Percentiles rank a stretch among this genome's conserved stretches.
Evolutionary conservation across 2,797 vertebrate genomes (phyloP).

Genomic region (Choloepus didactylus): DNA sequence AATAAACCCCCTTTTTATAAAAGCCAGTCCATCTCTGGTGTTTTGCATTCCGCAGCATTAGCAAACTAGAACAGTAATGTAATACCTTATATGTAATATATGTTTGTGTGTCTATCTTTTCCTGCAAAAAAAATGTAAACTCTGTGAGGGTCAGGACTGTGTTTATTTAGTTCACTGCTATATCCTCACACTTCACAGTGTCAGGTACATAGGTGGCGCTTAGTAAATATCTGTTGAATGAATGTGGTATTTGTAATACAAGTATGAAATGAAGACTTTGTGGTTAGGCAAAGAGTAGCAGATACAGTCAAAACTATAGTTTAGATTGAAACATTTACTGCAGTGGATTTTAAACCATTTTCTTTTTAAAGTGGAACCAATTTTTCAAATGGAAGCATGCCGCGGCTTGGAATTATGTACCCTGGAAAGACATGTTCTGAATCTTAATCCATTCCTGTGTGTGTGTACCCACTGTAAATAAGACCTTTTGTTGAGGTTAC

Average conservation of each 20-base stretch:
- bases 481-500: too few relatives aligned
- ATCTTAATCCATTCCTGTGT: too few relatives aligned
- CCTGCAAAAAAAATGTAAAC: neutral
- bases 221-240: neutral
- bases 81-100: too few relatives aligned
- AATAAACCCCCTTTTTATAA: too few relatives aligned
- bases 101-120: neutral
- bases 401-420: too few relatives aligned
- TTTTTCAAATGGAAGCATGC: neutral
- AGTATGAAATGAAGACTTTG: neutral
- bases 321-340: neutral
- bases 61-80: too few relatives aligned
- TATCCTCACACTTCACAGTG: neutral
- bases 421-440: too few relatives aligned
- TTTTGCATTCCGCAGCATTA: too few relatives aligned
- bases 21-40: too few relatives aligned
- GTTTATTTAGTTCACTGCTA: neutral
- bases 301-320: neutral
- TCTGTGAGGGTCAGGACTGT: neutral
- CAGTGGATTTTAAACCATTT: neutral
- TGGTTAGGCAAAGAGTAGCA: neutral
- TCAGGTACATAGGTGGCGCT: neutral
- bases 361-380: neutral
- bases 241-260: neutral
- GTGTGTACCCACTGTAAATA: too few relatives aligned